Evolutionary conservation across 1,140 invertebrate species (phyloP).

Genomic region (Zaprionus nigranus): DNA sequence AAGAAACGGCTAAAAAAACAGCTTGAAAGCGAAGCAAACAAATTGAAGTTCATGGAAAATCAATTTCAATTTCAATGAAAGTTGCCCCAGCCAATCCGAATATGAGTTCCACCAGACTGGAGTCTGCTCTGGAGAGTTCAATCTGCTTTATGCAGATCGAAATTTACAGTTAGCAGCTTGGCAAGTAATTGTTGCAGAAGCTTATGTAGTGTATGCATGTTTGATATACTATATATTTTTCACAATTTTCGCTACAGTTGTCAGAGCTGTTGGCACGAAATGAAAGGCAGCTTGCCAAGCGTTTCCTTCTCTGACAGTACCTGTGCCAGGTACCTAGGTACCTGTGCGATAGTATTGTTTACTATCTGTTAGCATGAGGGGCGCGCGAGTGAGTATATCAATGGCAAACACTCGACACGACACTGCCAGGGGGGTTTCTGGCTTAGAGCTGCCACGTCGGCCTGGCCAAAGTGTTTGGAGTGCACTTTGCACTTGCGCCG

Average conservation of each 20-base stretch:
- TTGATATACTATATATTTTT: slow-evolving; percentile 15
- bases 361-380: slow-evolving; percentile 1
- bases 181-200: slow-evolving; percentile 25
- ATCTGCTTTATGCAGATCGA: slow-evolving; percentile 68
- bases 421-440: neutral
- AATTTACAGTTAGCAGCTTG: slow-evolving; percentile 45
- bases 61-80: slow-evolving; percentile 64
- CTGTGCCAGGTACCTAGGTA: neutral
- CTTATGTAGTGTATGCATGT: neutral
- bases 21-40: slow-evolving; percentile 43
- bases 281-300: slow-evolving; percentile 3
- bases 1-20: slow-evolving; percentile 17
- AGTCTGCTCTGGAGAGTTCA: slow-evolving; percentile 51
- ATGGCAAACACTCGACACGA: slow-evolving; percentile 9
- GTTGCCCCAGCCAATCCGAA: slow-evolving; percentile 55
- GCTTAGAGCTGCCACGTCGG: neutral
- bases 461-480: neutral
- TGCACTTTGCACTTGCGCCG: neutral
- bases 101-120: slow-evolving; percentile 17
- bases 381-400: slow-evolving; percentile 6
- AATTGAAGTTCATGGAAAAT: slow-evolving; percentile 79
- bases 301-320: neutral
- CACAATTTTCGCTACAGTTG: slow-evolving; percentile 1
- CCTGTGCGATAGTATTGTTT: slow-evolving; percentile 7
- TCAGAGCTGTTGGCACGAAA: neutral